Percentiles rank a stretch among this genome's conserved stretches.
phyloP scores from a whole-genome alignment of 2,888 invertebrate genomes.

The Andrena dorsata region DNA sequence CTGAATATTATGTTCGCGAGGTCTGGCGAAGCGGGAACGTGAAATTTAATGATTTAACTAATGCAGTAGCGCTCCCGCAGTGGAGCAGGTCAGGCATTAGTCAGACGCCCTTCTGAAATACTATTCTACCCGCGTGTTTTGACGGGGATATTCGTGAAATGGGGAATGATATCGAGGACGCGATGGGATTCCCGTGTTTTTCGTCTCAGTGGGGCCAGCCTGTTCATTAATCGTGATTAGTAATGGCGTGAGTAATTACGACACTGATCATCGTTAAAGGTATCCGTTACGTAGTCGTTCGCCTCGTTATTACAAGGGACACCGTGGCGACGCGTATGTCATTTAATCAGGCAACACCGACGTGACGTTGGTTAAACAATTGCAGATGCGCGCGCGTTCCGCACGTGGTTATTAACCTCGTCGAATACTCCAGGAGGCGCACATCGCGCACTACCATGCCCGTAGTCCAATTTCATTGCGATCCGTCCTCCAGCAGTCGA shows the following conservation, averaged over 20 bases:
- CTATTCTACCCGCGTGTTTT: no score
- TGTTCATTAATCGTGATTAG: not conserved
- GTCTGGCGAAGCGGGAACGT: no score
- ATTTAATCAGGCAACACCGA: constrained; percentile 3
- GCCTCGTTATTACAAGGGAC: not conserved
- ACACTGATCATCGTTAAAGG: not conserved
- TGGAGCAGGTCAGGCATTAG: no score
- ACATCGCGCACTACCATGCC: constrained; percentile 23
- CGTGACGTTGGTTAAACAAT: constrained; percentile 26
- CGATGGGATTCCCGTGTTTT: no score
- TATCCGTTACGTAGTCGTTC: not conserved
- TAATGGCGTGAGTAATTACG: not conserved
- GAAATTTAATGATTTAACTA: no score
- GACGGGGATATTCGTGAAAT: no score
- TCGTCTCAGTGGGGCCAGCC: not conserved
- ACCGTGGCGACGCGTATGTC: not conserved
- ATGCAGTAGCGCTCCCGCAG: no score
- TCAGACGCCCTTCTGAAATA: no score
- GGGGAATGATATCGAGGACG: no score
- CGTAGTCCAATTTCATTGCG: constrained; percentile 51
- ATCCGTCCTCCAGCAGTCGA: constrained; percentile 48
- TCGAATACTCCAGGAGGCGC: constrained; percentile 33
- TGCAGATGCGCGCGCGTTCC: constrained; percentile 18
- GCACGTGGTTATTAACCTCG: constrained; percentile 45
- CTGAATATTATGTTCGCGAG: no score